A percentile compares a stretch with the other conserved stretches of the same genome.
Conservation (phyloP, 1,140 invertebrate species). For the Hypsibius dujardini region DNA sequence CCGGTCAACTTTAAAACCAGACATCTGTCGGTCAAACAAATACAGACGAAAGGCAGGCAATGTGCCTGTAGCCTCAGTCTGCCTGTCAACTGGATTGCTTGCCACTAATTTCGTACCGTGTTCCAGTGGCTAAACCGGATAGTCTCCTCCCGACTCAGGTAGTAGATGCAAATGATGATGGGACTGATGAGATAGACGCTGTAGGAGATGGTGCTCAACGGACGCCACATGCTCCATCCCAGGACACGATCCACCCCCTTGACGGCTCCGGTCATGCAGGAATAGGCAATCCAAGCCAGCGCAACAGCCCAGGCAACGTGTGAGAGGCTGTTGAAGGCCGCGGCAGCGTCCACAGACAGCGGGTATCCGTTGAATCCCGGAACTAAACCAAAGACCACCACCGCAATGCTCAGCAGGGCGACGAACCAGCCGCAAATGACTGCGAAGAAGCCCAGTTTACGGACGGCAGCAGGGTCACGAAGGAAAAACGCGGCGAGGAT, state of each 20-base stretch:
- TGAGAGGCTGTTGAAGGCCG: conserved; percentile 15
- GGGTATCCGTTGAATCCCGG: conserved; percentile 16
- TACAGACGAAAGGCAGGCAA: too few species aligned
- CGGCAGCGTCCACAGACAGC: conserved; percentile 14
- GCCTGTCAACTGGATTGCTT: too few species aligned
- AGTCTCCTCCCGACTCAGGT: not conserved
- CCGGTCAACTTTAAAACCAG: too few species aligned
- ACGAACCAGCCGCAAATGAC: not conserved
- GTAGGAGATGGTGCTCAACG: conserved; percentile 5
- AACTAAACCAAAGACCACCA: not conserved
- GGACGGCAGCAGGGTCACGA: not conserved
- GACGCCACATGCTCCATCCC: not conserved
- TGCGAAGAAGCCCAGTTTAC: not conserved
- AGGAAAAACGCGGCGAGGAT: not conserved
- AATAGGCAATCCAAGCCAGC: not conserved
- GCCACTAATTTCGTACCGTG: too few species aligned
- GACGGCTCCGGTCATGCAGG: not conserved
- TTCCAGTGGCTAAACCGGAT: conserved; percentile 10
- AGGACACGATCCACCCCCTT: not conserved
- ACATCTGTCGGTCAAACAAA: too few species aligned
- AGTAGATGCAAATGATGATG: conserved; percentile 2
- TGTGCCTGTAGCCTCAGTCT: too few species aligned
- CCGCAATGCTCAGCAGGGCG: not conserved
- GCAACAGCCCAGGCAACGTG: not conserved
- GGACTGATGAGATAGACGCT: conserved; percentile 3